Conservation (phyloP, 2,113 vertebrate genomes). For the Acinonyx jubatus region DNA sequence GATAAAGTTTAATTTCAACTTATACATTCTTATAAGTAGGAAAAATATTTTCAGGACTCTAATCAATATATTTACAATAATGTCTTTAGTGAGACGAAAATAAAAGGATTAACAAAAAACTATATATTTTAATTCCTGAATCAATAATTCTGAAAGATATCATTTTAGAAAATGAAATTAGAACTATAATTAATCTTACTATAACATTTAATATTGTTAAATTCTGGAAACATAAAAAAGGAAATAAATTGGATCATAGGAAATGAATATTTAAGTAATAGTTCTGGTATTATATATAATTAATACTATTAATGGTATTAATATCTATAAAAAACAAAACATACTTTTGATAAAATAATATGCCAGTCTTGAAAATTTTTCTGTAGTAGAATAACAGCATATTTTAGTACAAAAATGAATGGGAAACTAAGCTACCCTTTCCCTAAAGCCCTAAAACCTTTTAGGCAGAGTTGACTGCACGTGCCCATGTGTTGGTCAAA, state of each 20-base stretch:
- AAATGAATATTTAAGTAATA: not conserved
- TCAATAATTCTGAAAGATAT: not conserved
- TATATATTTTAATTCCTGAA: not conserved
- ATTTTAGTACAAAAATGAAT: not conserved
- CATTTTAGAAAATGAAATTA: not conserved
- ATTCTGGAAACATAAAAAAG: not conserved
- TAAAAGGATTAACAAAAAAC: not conserved
- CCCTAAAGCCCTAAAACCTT: not conserved
- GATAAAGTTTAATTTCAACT: constrained; percentile 2
- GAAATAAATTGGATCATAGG: not conserved
- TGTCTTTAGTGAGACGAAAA: not conserved
- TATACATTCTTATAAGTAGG: not conserved
- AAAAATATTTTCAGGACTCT: not conserved
- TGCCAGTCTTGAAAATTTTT: not conserved
- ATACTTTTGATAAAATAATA: not conserved
- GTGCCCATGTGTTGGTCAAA: not conserved
- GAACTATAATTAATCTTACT: not conserved
- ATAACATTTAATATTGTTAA: not conserved
- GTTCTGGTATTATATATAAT: not conserved
- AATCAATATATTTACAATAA: not conserved
- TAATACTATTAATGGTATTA: not conserved
- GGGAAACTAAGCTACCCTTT: not conserved
- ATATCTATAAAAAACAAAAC: not conserved
- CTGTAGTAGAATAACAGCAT: not conserved
- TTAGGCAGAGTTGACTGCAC: not conserved